Conservation (phyloP, 2,888 invertebrate species). For the Oscheius sp. region DNA sequence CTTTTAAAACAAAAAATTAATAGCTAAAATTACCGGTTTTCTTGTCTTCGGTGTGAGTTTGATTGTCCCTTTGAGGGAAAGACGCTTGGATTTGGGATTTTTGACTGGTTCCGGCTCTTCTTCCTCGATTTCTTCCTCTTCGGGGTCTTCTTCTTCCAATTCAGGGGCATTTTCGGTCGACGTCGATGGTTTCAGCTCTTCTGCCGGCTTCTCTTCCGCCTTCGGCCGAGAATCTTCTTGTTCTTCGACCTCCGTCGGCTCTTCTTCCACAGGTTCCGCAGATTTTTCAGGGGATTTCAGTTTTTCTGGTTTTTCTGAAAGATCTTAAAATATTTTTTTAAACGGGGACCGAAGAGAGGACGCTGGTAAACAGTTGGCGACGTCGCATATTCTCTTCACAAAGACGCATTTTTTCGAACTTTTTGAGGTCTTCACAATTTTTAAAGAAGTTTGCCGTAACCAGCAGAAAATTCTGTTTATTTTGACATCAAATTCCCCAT, state of each 20-base stretch:
- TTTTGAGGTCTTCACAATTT: too few relatives aligned
- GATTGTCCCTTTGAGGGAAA: neutral
- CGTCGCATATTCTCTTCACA: too few relatives aligned
- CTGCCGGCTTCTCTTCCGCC: slow-evolving; percentile 2
- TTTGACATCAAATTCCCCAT: too few relatives aligned
- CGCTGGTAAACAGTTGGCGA: too few relatives aligned
- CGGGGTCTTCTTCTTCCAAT: neutral
- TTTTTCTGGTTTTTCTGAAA: neutral
- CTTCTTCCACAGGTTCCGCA: neutral
- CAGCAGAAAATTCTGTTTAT: too few relatives aligned
- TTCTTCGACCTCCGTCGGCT: neutral
- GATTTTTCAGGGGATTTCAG: neutral
- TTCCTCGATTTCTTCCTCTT: neutral
- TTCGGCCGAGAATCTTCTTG: neutral
- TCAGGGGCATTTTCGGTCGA: neutral
- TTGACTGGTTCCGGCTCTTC: neutral
- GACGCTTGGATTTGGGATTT: neutral
- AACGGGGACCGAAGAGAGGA: too few relatives aligned
- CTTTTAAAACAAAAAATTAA: neutral
- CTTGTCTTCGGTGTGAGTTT: neutral
- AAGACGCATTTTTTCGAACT: too few relatives aligned
- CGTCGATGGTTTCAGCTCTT: neutral
- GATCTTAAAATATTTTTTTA: too few relatives aligned
- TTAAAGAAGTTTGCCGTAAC: too few relatives aligned
- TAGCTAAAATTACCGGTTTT: neutral